phyloP scores from a whole-genome alignment of 2,797 vertebrate genomes.

The Meriones psammophilus region DNA sequence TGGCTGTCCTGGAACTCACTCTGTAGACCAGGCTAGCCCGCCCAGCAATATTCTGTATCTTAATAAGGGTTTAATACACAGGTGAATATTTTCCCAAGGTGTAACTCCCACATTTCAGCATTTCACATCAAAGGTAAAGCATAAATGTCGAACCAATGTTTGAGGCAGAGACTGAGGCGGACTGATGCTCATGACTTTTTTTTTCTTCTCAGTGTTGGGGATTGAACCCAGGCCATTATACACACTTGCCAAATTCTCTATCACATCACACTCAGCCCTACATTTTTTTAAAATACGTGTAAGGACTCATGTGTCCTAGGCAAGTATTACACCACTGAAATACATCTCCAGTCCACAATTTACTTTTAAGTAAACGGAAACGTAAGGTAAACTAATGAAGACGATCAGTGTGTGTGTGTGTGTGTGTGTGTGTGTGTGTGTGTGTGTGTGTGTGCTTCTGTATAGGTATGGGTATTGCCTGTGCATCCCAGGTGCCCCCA shows the following conservation, averaged over 20 bases:
- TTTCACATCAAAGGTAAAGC: background rate
- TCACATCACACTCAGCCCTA: background rate
- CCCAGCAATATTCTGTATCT: background rate
- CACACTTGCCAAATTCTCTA: background rate
- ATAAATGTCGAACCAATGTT: background rate
- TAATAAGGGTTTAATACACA: background rate
- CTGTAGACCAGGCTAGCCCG: background rate
- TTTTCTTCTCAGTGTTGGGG: background rate
- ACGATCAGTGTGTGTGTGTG: background rate
- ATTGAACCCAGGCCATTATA: background rate
- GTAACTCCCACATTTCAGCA: constrained; percentile 1
- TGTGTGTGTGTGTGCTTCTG: background rate
- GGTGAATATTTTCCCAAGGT: constrained; percentile 11
- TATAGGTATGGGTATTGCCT: background rate
- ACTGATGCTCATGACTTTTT: background rate
- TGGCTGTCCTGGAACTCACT: background rate
- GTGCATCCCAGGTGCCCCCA: background rate
- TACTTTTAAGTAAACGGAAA: constrained; percentile 40
- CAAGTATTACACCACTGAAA: background rate
- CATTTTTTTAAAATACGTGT: background rate
- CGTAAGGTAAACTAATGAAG: constrained; percentile 18
- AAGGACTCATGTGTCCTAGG: background rate
- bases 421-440: background rate
- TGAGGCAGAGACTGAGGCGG: background rate
- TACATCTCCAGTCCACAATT: background rate